These are phyloP conservation scores for Cybosia mesomella DNA, from an alignment of 2,888 invertebrate species.

Conservation along the genomic window DNA sequence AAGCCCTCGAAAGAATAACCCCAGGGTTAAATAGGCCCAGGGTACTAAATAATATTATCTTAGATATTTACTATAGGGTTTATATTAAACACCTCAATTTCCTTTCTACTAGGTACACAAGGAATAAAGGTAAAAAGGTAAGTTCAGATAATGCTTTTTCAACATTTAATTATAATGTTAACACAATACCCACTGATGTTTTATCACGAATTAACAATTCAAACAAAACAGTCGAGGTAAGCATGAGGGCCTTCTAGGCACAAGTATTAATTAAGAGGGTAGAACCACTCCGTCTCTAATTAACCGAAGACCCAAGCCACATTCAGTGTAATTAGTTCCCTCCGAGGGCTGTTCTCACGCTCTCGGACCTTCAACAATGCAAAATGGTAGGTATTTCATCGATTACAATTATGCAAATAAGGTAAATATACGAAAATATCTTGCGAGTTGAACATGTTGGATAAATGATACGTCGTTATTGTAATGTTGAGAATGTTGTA, in stretches of 20 bases:
- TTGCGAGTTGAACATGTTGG: constrained; percentile 28
- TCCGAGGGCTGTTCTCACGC: constrained; percentile 83
- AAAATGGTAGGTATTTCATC: constrained; percentile 74
- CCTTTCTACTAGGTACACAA: constrained; percentile 29
- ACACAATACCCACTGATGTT: constrained; percentile 74
- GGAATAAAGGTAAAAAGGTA: constrained; percentile 42
- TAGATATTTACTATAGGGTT: constrained; percentile 16
- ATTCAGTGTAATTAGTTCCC: constrained; percentile 85
- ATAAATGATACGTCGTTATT: constrained; percentile 42
- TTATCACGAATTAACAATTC: constrained; percentile 81
- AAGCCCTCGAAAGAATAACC: too few species aligned
- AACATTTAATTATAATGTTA: constrained; percentile 69
- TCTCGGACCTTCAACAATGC: constrained; percentile 71
- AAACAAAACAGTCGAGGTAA: constrained; percentile 81
- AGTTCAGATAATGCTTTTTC: constrained; percentile 54
- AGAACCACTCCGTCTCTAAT: constrained; percentile 84
- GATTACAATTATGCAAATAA: constrained; percentile 75
- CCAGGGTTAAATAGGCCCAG: too few species aligned
- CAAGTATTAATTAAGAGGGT: constrained; percentile 87
- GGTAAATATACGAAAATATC: constrained; percentile 41
- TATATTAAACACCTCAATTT: constrained; percentile 29
- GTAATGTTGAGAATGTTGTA: constrained; percentile 32
- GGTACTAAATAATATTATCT: not conserved
- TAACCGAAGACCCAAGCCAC: constrained; percentile 85
- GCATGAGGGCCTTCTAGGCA: constrained; percentile 77